phyloP scores from a whole-genome alignment of 2,888 invertebrate species.

The Dusona sp. region DNA sequence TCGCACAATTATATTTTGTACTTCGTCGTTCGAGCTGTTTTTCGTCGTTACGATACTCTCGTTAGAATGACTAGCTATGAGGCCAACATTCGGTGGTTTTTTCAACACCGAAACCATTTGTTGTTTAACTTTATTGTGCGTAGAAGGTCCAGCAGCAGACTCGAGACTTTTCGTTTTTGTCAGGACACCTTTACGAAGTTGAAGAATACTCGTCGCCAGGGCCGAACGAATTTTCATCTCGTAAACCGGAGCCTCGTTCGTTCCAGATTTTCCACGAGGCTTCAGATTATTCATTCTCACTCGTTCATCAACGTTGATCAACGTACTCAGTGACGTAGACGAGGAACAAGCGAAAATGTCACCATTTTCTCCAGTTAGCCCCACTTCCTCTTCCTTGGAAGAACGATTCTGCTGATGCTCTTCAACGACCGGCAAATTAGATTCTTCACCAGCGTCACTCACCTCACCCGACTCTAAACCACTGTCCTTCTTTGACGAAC shows the following conservation, averaged over 20 bases:
- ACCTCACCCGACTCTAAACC: constrained; percentile 84
- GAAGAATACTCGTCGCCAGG: constrained; percentile 78
- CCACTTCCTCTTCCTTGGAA: not conserved
- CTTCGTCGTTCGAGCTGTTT: constrained; percentile 77
- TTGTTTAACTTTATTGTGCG: constrained; percentile 74
- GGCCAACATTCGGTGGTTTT: constrained; percentile 81
- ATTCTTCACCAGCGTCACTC: constrained; percentile 83
- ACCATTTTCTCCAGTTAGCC: not conserved
- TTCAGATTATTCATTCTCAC: not conserved
- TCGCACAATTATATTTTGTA: constrained; percentile 77
- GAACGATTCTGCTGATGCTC: not conserved
- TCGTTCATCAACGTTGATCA: not conserved
- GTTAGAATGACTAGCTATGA: constrained; percentile 69
- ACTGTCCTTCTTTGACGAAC: constrained; percentile 83
- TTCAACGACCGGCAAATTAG: constrained; percentile 7
- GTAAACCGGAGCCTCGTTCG: constrained; percentile 57
- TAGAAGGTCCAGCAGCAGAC: not conserved
- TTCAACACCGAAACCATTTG: constrained; percentile 86
- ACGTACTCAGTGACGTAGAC: not conserved
- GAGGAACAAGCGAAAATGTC: not conserved
- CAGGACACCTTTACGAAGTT: constrained; percentile 75
- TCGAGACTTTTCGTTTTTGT: constrained; percentile 76
- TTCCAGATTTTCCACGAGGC: constrained; percentile 12
- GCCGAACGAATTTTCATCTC: constrained; percentile 80
- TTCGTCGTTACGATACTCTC: constrained; percentile 79